A percentile compares a stretch with the other conserved stretches of the same genome.
phyloP scores from a whole-genome alignment of 2,888 invertebrate species.

The Hirtodrosophila duncani region DNA sequence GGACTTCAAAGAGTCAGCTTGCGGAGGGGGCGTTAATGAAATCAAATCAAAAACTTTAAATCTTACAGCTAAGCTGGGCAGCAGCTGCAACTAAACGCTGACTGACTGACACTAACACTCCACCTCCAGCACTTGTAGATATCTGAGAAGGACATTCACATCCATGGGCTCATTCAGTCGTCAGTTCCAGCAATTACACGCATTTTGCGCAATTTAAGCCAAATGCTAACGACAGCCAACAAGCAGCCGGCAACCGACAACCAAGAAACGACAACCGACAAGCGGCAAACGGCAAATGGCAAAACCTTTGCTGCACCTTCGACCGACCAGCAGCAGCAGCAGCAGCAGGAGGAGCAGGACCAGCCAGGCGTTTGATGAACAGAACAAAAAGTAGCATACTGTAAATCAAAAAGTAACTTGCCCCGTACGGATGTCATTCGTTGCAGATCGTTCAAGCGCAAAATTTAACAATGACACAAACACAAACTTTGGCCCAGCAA shows the following conservation, averaged over 20 bases:
- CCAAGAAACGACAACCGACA: conserved; percentile 47
- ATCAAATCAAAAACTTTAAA: conserved; percentile 67
- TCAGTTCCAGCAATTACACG: conserved; percentile 73
- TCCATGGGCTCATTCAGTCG: conserved; percentile 62
- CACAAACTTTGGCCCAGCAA: conserved; percentile 52
- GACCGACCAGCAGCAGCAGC: conserved; percentile 31
- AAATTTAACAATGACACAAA: conserved; percentile 73
- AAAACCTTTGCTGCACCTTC: conserved; percentile 69
- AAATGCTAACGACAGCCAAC: conserved; percentile 72
- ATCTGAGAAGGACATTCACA: not conserved
- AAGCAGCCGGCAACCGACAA: conserved; percentile 62
- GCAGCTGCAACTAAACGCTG: conserved; percentile 48
- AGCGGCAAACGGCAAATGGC: conserved; percentile 37
- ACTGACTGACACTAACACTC: too few relatives aligned
- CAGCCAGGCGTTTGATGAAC: conserved; percentile 63
- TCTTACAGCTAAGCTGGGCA: conserved; percentile 38
- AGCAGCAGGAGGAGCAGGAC: not conserved
- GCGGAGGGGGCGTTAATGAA: conserved; percentile 26
- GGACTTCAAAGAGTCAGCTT: conserved; percentile 7
- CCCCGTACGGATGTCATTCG: conserved; percentile 70
- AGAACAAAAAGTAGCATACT: conserved; percentile 65
- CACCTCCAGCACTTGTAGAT: not conserved
- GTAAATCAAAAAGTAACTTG: conserved; percentile 74
- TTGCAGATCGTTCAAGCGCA: conserved; percentile 72
- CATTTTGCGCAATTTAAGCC: conserved; percentile 73